Evolutionary conservation across 2,888 invertebrate genomes (phyloP), one percentile per base, ranked within the genome.

Genomic region (Agonopterix subpropinquella): DNA sequence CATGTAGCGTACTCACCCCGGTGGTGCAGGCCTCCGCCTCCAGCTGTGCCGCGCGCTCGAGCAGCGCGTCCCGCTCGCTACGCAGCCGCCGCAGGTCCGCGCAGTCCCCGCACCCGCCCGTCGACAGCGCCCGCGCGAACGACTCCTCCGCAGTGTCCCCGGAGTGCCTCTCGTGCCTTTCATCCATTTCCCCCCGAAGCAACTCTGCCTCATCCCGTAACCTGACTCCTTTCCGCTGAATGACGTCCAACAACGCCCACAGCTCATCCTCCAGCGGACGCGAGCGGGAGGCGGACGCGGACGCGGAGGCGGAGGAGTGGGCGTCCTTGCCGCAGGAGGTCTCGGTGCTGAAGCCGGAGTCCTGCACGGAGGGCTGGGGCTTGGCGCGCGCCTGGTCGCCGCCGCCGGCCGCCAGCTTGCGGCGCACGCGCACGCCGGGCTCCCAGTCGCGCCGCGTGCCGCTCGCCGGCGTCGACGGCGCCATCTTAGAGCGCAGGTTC

Each of bases 321-420:
- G 94, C 93, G 74, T 94, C 94, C 77, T 94, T 94, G 67, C 93
- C 95, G 68, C 93, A 93, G 48, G 94, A 95, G 47, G 95, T 95
- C 83, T 96, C 96, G 53, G 96, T 96, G 78, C 96, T 96, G 87
- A 96, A 96, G 49, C 96, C 96, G 45, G 96, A 96, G 84, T 96
- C 96, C 66, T 92, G 79, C 78, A 91, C 88, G 86, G 90, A 89
- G 74, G 92, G 88, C 89, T 93, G 74, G 85, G 92, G 87, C 90
- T 93, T 88, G 54, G 84, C 65, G 18, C 86, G 65, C 87, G 89
- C 51, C 86, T 91, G 64, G 89, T 83, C 75, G 61, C 87, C 69
- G 37, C 72, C 67, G 53, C 73, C 74, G 53, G 77, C 69, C 41
- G 87, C 81, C 53, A 91, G 78, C 67, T 93, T 92, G 49, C 93